Conservation (phyloP, 1,140 invertebrate genomes). For the Medauroidea extradentata region DNA sequence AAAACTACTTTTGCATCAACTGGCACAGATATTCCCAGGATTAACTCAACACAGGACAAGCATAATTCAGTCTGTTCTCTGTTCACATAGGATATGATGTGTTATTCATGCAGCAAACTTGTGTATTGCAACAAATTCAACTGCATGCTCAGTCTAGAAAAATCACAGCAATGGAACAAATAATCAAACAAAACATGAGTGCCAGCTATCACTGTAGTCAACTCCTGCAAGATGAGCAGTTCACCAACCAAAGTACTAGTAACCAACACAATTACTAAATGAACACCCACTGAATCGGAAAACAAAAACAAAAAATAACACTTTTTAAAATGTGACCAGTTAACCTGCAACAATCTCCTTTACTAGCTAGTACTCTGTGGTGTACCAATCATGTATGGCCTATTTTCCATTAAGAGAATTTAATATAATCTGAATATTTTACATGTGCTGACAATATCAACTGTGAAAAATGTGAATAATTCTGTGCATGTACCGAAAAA, state of each 20-base stretch:
- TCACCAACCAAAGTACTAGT: background rate
- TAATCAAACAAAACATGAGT: background rate
- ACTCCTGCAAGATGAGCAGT: background rate
- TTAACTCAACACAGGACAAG: constrained; percentile 9
- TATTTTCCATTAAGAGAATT: background rate
- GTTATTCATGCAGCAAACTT: background rate
- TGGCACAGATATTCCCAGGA: background rate
- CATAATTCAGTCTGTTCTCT: constrained; percentile 13
- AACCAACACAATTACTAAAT: background rate
- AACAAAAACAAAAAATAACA: background rate
- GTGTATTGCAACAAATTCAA: background rate
- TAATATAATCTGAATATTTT: background rate
- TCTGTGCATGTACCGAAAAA: background rate
- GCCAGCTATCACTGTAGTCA: background rate
- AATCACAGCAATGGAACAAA: constrained; percentile 13
- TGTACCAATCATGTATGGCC: background rate
- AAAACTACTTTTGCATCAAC: too few relatives aligned
- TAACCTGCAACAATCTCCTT: background rate
- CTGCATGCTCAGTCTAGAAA: constrained; percentile 10
- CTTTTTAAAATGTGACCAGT: background rate
- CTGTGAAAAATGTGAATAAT: background rate
- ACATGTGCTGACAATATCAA: background rate
- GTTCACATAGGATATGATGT: constrained; percentile 6
- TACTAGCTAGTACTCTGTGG: background rate
- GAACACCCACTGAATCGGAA: background rate